These are phyloP conservation scores for Myrmecobius fasciatus DNA, from an alignment of 2,113 vertebrate species.

Conservation along the genomic window DNA sequence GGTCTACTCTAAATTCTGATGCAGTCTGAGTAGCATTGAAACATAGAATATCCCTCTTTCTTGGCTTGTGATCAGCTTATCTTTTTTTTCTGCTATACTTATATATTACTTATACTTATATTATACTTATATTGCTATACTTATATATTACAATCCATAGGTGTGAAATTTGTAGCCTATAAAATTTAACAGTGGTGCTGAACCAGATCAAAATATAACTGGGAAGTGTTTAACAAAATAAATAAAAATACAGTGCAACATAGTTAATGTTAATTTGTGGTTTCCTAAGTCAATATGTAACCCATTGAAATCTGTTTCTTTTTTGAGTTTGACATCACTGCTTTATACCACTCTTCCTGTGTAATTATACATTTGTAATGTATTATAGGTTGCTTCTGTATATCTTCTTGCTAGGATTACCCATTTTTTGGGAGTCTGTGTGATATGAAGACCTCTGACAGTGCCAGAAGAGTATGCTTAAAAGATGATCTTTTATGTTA, in stretches of 20 bases:
- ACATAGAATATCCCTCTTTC: not conserved
- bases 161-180: not conserved
- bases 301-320: not conserved
- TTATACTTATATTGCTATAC: no score
- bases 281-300: not conserved
- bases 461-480: not conserved
- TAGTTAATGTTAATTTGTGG: not conserved
- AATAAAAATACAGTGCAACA: not conserved
- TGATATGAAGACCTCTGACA: not conserved
- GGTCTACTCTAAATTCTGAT: not conserved
- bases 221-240: not conserved
- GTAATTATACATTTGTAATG: not conserved
- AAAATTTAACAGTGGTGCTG: not conserved
- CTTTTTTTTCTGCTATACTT: no score
- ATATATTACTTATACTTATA: no score
- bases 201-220: not conserved
- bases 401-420: not conserved
- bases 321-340: not conserved
- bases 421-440: not conserved
- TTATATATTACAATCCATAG: not conserved
- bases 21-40: not conserved
- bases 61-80: not conserved
- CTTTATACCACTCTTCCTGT: not conserved
- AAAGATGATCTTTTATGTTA: not conserved
- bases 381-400: not conserved